Conservation (phyloP, 2,797 vertebrate species). For the Streptopelia turtur region DNA sequence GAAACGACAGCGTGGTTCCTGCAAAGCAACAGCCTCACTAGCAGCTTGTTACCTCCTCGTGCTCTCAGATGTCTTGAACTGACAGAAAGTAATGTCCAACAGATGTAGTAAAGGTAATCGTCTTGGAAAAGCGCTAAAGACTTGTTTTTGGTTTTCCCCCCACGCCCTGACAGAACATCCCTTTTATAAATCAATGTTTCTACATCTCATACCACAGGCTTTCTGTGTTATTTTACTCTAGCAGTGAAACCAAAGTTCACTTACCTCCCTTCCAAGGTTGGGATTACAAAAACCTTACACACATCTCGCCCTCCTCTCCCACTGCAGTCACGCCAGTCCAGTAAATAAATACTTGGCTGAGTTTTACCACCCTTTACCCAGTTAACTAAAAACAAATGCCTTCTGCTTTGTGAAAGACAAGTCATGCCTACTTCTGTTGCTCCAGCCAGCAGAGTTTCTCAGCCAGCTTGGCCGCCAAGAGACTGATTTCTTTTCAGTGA, state of each 20-base stretch:
- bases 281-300: conserved; percentile 8
- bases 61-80: background rate
- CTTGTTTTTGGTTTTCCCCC: background rate
- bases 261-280: background rate
- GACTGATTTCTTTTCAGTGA: background rate
- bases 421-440: conserved; percentile 19
- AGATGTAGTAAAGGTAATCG: background rate
- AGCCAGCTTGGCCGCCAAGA: background rate
- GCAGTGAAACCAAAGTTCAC: background rate
- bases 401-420: conserved; percentile 15
- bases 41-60: background rate
- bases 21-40: background rate
- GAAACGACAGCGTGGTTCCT: background rate
- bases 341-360: background rate
- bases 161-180: background rate
- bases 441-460: conserved; percentile 25
- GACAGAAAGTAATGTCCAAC: background rate
- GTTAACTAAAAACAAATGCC: conserved; percentile 54
- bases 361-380: conserved; percentile 36
- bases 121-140: background rate
- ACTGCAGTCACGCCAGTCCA: background rate
- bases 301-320: background rate
- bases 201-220: background rate
- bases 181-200: background rate
- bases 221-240: background rate